Base-by-base conservation (phyloP, 2,888 invertebrate species). In the Serripes groenlandicus region DNA sequence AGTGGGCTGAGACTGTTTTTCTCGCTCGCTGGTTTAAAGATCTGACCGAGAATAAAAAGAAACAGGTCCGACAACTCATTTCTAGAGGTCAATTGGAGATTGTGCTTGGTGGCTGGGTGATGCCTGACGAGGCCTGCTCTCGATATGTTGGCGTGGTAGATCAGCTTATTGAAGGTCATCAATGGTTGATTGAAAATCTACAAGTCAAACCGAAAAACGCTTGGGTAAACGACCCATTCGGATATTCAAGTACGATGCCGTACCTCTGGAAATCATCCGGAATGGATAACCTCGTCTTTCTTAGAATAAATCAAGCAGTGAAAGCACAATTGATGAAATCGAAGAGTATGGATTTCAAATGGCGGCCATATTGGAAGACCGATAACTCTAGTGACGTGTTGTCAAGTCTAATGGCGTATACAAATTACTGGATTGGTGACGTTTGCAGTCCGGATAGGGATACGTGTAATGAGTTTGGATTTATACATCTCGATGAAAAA, bases 391-490 rank as follows among this genome's bases (percentile, higher is more conserved):
- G 91, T 1, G 96, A 96, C 89, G 96, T 99, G 81, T 95, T 98
- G 7, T 97, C 98, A 23, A 98, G 99, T 95, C 98, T 99, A 92
- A 97, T 98, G 95, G 99, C 99, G 0, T 99, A 98, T 93, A 98
- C 98, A 93, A 98, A 99, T 78, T 99, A 99, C 95, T 98, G 98
- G 34, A 99, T 99, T 85, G 98, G 98, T 91, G 97, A 98, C 93
- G 97, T 98, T 0, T 99, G 99, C 94, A 99, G 99, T 0, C 99
- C 99, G 0, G 98, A 98, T 95, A 97, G 97, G 0, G 97, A 97
- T 68, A 93, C 95, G 64, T 95, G 95, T 88, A 90, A 95, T n/a
- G 89, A 93, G 81, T 95, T 95, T 91, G 95, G 95, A 87, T 95
- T 95, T 93, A 96, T 98, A 7, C 97, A 97, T 95, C 97, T 98